Evolutionary conservation across 2,888 invertebrate species (phyloP).

Genomic region (Drosophila nigricruria): DNA sequence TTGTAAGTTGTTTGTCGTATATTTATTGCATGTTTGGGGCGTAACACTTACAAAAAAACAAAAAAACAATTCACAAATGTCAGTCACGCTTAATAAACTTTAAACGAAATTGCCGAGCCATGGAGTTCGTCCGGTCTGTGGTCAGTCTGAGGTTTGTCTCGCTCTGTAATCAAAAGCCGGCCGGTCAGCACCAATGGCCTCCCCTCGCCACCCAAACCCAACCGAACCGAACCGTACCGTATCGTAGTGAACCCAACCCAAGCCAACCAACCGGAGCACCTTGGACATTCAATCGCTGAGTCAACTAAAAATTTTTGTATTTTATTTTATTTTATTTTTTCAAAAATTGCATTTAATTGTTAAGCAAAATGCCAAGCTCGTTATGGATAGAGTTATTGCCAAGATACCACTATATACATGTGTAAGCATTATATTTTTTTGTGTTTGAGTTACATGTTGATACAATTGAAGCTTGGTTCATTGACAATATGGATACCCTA

Average conservation of each 20-base stretch:
- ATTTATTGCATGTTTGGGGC: slow-evolving; percentile 65
- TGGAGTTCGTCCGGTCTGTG: slow-evolving; percentile 65
- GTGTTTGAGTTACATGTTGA: slow-evolving; percentile 42
- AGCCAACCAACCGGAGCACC: slow-evolving; percentile 57
- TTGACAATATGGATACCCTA: slow-evolving; percentile 64
- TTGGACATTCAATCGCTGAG: slow-evolving; percentile 66
- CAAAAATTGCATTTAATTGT: slow-evolving; percentile 78
- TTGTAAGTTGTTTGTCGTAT: slow-evolving; percentile 34
- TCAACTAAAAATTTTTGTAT: slow-evolving; percentile 67
- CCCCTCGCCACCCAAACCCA: neutral
- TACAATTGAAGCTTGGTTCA: slow-evolving; percentile 55
- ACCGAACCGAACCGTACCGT: slow-evolving; percentile 16
- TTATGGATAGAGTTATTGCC: slow-evolving; percentile 48
- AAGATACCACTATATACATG: slow-evolving; percentile 25
- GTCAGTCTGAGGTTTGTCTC: slow-evolving; percentile 40
- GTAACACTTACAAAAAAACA: slow-evolving; percentile 63
- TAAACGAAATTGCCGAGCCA: slow-evolving; percentile 71
- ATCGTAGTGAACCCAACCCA: slow-evolving; percentile 17
- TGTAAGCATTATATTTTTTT: slow-evolving; percentile 18
- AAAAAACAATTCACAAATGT: slow-evolving; percentile 66
- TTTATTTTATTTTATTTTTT: slow-evolving; percentile 24
- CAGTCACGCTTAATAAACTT: slow-evolving; percentile 80
- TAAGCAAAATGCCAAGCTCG: slow-evolving; percentile 72
- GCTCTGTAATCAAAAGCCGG: slow-evolving; percentile 69
- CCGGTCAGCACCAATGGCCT: slow-evolving; percentile 55